Evolutionary conservation across 1,140 invertebrate species (phyloP).

Genomic region (Acromyrmex echinatior): DNA sequence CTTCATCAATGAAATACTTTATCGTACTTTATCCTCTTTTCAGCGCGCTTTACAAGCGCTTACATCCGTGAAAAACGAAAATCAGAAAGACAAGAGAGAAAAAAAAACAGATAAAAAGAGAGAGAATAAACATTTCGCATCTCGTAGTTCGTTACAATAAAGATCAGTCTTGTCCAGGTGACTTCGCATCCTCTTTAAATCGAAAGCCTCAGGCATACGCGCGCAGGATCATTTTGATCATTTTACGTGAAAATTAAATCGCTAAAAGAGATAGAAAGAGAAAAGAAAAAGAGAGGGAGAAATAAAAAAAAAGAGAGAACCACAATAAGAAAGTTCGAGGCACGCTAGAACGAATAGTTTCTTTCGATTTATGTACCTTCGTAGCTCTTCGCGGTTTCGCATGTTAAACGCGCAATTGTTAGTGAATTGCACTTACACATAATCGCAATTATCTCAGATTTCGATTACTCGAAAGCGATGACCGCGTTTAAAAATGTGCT

Average conservation of each 20-base stretch:
- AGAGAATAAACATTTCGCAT: constrained; percentile 42
- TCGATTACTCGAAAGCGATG: constrained; percentile 46
- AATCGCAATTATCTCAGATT: constrained; percentile 28
- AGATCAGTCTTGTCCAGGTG: constrained; percentile 82
- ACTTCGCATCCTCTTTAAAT: constrained; percentile 78
- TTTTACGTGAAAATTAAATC: constrained; percentile 61
- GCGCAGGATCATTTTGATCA: constrained; percentile 73
- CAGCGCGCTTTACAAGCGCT: background rate
- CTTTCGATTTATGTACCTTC: constrained; percentile 46
- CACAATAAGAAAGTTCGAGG: constrained; percentile 70
- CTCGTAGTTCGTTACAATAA: constrained; percentile 53
- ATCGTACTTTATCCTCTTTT: background rate
- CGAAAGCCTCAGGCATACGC: constrained; percentile 81
- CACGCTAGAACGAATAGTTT: constrained; percentile 69
- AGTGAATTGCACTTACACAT: constrained; percentile 34
- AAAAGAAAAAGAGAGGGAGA: constrained; percentile 18
- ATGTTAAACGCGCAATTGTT: constrained; percentile 8
- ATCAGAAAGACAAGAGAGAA: constrained; percentile 7
- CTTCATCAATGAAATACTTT: constrained; percentile 18
- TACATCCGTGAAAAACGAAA: constrained; percentile 4
- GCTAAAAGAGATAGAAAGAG: constrained; percentile 55
- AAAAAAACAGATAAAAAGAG: constrained; percentile 15
- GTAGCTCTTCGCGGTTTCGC: constrained; percentile 7
- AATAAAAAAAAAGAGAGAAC: constrained; percentile 42
- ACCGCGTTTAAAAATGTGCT: constrained; percentile 37